Conservation (phyloP, 1,140 invertebrate species). For the Phenacoccus solenopsis region DNA sequence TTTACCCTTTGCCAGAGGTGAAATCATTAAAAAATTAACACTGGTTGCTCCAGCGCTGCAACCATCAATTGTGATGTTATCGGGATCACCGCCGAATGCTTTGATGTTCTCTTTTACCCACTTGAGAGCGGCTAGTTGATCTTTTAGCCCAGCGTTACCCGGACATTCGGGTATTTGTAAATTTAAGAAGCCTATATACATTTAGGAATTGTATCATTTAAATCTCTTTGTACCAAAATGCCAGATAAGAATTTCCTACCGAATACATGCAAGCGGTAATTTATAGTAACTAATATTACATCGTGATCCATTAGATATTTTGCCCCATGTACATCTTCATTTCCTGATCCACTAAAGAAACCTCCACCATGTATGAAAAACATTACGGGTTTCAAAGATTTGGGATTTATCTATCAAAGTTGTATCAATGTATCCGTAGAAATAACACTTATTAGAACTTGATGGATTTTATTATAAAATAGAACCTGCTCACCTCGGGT, state of each 20-base stretch:
- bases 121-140: constrained; percentile 54
- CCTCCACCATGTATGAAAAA: constrained; percentile 44
- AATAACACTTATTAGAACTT: too few relatives aligned
- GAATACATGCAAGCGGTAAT: constrained; percentile 36
- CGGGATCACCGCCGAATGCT: constrained; percentile 59
- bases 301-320: constrained; percentile 34
- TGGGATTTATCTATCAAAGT: neutral
- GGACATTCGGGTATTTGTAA: constrained; percentile 46
- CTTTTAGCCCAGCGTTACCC: constrained; percentile 63
- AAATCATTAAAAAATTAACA: constrained; percentile 51
- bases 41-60: constrained; percentile 55
- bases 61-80: constrained; percentile 51
- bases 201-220: too few relatives aligned
- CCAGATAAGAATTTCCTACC: constrained; percentile 25
- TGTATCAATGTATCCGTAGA: too few relatives aligned
- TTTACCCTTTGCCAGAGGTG: constrained; percentile 35
- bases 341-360: constrained; percentile 36
- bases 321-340: constrained; percentile 36
- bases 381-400: constrained; percentile 35
- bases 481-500: too few relatives aligned
- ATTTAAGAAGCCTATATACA: constrained; percentile 36
- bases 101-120: constrained; percentile 61
- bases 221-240: too few relatives aligned
- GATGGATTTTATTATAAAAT: too few relatives aligned
- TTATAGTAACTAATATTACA: constrained; percentile 37